A percentile compares a stretch with the other conserved stretches of the same genome.
Conservation (phyloP, 1,140 invertebrate genomes). For the Euwallacea fornicatus region DNA sequence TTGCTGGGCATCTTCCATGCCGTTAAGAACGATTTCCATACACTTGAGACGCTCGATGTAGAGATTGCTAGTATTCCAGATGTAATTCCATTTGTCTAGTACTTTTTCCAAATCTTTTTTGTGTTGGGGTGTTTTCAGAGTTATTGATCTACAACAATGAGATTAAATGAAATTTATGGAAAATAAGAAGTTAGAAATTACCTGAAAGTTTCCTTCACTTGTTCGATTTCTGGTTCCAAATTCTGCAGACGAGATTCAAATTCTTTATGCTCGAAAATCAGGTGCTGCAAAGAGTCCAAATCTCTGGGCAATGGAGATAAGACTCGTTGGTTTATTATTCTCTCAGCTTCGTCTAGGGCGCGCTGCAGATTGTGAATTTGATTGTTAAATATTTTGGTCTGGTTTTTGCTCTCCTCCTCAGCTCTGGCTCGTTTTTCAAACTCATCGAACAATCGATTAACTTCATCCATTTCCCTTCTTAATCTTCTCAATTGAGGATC, state of each 20-base stretch:
- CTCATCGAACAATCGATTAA: slow-evolving; percentile 93
- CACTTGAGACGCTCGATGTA: slow-evolving; percentile 91
- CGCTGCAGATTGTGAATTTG: slow-evolving; percentile 79
- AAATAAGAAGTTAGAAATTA: not conserved
- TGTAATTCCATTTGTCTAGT: slow-evolving; percentile 87
- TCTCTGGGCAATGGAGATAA: slow-evolving; percentile 81
- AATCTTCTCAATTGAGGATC: slow-evolving; percentile 88
- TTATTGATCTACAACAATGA: slow-evolving; percentile 61
- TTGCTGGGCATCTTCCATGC: slow-evolving; percentile 85
- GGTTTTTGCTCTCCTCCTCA: slow-evolving; percentile 87
- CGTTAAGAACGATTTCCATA: slow-evolving; percentile 84
- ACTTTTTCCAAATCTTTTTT: slow-evolving; percentile 87
- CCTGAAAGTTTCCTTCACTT: slow-evolving; percentile 76
- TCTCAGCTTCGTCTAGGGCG: slow-evolving; percentile 81
- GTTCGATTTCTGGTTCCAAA: slow-evolving; percentile 78
- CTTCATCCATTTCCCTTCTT: slow-evolving; percentile 90
- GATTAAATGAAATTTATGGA: too few relatives aligned
- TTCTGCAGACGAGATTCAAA: slow-evolving; percentile 74
- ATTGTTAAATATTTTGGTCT: slow-evolving; percentile 82
- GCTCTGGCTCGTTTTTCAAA: slow-evolving; percentile 84
- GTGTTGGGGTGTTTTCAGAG: slow-evolving; percentile 84
- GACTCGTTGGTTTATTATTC: slow-evolving; percentile 77
- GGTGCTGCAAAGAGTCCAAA: slow-evolving; percentile 80
- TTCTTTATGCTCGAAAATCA: slow-evolving; percentile 87
- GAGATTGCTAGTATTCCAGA: slow-evolving; percentile 82